Evolutionary conservation across 2,797 vertebrate species (phyloP).

Genomic region (Lycodopsis pacificus): DNA sequence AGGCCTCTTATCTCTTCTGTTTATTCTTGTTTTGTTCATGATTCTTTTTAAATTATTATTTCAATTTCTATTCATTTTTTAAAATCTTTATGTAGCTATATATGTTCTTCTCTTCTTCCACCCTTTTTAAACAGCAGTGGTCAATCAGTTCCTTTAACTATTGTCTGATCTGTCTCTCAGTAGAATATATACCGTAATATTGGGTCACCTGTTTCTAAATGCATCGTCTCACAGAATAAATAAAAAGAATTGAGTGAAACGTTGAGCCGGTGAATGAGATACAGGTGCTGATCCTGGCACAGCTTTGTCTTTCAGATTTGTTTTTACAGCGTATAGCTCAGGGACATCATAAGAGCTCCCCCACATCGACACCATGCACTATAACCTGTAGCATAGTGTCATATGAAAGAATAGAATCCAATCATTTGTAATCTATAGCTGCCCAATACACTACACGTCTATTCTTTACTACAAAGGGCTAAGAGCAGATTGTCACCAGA

Average conservation of each 20-base stretch:
- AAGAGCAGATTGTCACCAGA: slow-evolving; percentile 48
- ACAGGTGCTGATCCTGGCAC: neutral
- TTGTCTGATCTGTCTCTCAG: neutral
- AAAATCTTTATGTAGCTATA: neutral
- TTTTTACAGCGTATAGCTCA: neutral
- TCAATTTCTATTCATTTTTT: neutral
- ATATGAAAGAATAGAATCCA: neutral
- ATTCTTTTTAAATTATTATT: neutral
- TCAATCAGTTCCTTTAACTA: neutral
- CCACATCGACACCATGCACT: neutral
- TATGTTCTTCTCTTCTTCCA: neutral
- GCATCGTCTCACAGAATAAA: neutral
- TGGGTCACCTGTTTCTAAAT: neutral
- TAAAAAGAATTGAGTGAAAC: neutral
- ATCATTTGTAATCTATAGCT: too few relatives aligned
- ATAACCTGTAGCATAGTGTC: neutral
- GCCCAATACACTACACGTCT: neutral
- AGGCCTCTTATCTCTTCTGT: too few relatives aligned
- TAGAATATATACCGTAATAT: neutral
- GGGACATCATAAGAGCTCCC: neutral
- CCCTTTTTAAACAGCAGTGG: neutral
- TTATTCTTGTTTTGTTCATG: too few relatives aligned
- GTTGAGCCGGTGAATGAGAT: too few relatives aligned
- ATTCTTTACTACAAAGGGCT: slow-evolving; percentile 19
- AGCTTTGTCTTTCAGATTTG: neutral